phyloP scores from a whole-genome alignment of 2,113 vertebrate species.

The Carollia perspicillata region DNA sequence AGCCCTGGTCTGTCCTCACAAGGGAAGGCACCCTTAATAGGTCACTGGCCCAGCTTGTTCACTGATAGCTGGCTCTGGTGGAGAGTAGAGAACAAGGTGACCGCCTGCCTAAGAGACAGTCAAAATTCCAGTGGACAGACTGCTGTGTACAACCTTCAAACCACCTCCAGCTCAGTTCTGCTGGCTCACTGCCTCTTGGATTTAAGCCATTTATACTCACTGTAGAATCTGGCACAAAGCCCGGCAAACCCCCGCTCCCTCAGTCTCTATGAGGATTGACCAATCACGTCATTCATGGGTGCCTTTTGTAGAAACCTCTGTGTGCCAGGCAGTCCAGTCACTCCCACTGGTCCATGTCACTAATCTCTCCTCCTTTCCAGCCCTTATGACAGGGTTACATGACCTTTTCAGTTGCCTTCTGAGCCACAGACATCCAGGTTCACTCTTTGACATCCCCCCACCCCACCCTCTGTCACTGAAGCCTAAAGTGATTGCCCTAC shows the following conservation, averaged over 20 bases:
- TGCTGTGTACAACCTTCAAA: neutral
- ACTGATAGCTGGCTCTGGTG: neutral
- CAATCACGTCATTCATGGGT: rapidly evolving
- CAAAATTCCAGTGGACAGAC: neutral
- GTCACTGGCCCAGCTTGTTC: neutral
- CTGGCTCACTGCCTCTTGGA: conserved; percentile 84
- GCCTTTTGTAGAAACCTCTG: neutral
- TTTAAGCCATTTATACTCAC: neutral
- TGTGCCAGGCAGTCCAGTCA: neutral
- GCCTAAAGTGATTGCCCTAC: neutral
- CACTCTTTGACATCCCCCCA: neutral
- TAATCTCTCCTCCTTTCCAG: neutral
- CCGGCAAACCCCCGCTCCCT: neutral
- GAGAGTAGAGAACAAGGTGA: neutral
- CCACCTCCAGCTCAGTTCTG: conserved; percentile 81
- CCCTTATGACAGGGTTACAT: neutral
- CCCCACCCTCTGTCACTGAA: neutral
- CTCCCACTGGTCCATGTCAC: neutral
- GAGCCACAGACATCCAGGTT: too few relatives aligned
- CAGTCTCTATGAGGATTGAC: neutral
- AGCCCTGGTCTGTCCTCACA: neutral
- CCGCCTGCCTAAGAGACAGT: neutral
- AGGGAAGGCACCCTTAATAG: neutral
- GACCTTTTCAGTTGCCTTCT: neutral
- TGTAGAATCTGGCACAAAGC: neutral